phyloP scores from a whole-genome alignment of 2,888 invertebrate genomes.

The Lamellibrachia satsuma region DNA sequence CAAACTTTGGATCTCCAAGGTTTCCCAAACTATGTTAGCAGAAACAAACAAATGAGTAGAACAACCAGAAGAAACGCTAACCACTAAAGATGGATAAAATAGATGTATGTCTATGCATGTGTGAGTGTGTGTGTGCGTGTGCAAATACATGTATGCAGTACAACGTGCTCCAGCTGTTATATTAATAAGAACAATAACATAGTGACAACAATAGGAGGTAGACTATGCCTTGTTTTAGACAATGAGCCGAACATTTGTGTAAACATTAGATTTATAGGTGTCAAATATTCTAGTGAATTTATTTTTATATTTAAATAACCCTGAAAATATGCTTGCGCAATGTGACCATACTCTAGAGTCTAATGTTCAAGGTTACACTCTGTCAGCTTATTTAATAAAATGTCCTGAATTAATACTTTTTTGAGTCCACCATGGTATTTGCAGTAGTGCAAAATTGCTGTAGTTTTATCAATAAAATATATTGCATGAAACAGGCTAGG shows the following conservation, averaged over 20 bases:
- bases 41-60: slow-evolving; percentile 6
- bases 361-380: too few species aligned
- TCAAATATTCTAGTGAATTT: neutral
- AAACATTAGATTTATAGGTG: neutral
- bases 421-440: neutral
- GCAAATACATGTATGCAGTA: neutral
- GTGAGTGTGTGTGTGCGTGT: neutral
- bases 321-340: too few species aligned
- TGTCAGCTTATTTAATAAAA: too few species aligned
- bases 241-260: neutral
- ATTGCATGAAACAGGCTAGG: too few species aligned
- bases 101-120: neutral
- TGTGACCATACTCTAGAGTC: too few species aligned
- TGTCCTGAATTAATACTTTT: too few species aligned
- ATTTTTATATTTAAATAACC: too few species aligned
- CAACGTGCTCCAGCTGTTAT: too few species aligned
- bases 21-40: slow-evolving; percentile 17
- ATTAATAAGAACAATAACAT: too few species aligned
- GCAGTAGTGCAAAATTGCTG: neutral
- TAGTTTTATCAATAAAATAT: too few species aligned
- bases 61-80: neutral
- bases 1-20: neutral
- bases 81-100: neutral
- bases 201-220: too few species aligned
- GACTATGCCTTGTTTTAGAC: neutral